Conservation (phyloP, 2,113 vertebrate species). For the Clarias magur region DNA sequence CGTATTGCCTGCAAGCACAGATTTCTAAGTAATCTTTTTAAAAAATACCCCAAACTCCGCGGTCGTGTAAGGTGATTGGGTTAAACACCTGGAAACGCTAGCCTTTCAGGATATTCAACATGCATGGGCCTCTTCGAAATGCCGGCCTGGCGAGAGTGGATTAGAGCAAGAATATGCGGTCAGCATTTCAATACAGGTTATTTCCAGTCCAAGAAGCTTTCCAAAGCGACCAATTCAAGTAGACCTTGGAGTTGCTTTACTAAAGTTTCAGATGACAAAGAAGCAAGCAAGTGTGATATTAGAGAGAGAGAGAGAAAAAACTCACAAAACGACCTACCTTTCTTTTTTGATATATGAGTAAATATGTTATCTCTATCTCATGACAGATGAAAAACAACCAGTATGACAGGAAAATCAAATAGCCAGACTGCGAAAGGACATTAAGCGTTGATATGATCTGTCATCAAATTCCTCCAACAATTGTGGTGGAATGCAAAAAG, state of each 20-base stretch:
- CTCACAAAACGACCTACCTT: slow-evolving; percentile 9
- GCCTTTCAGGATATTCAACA: slow-evolving; percentile 19
- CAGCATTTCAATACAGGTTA: slow-evolving; percentile 82
- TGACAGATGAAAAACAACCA: neutral
- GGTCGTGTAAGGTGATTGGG: slow-evolving; percentile 52
- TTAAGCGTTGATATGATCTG: slow-evolving; percentile 8
- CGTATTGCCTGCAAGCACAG: slow-evolving; percentile 66
- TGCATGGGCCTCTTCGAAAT: slow-evolving; percentile 32
- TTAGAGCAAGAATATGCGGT: slow-evolving; percentile 77
- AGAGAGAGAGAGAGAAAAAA: slow-evolving; percentile 46
- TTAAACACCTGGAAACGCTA: slow-evolving; percentile 63
- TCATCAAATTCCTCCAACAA: neutral
- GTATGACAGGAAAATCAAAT: slow-evolving; percentile 4
- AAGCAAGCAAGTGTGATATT: slow-evolving; percentile 79
- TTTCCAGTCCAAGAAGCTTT: slow-evolving; percentile 87
- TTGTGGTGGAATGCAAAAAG: slow-evolving; percentile 86
- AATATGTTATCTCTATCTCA: neutral
- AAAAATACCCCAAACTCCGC: slow-evolving; percentile 25
- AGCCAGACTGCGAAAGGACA: slow-evolving; percentile 35
- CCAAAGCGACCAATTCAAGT: slow-evolving; percentile 84
- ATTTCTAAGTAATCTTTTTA: slow-evolving; percentile 52
- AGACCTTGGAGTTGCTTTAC: slow-evolving; percentile 85
- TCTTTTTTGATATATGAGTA: slow-evolving; percentile 42
- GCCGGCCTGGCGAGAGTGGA: slow-evolving; percentile 62
- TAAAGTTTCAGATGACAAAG: slow-evolving; percentile 75